Percentiles rank a stretch among this genome's conserved stretches.
These are phyloP conservation scores for Spodoptera picta DNA, from an alignment of 2,888 invertebrate genomes.

Conservation along the genomic window DNA sequence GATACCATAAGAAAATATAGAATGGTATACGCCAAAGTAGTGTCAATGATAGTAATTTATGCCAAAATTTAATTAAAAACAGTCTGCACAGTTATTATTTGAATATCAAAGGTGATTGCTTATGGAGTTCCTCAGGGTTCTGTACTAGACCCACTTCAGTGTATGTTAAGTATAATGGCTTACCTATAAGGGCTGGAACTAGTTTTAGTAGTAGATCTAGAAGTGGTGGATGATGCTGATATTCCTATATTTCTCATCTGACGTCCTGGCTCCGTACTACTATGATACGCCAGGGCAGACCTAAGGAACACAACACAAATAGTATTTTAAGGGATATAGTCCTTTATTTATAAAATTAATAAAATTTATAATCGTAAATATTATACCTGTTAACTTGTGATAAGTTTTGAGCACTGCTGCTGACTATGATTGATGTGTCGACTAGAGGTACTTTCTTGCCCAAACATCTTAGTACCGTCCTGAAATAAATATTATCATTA, in stretches of 20 bases:
- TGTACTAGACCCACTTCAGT: no score
- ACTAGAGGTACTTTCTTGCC: slow-evolving; percentile 94
- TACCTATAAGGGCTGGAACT: slow-evolving; percentile 97
- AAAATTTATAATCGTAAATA: slow-evolving; percentile 3
- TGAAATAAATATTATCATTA: slow-evolving; percentile 84
- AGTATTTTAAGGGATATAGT: no score
- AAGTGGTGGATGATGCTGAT: slow-evolving; percentile 98
- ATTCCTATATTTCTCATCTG: slow-evolving; percentile 94
- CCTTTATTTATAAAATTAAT: not conserved
- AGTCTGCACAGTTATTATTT: no score
- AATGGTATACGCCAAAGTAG: no score
- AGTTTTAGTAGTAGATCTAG: slow-evolving; percentile 97
- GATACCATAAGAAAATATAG: no score
- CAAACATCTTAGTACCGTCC: slow-evolving; percentile 92
- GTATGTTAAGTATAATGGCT: not conserved
- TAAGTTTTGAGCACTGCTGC: slow-evolving; percentile 93
- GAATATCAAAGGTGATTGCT: no score
- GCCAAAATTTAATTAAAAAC: no score
- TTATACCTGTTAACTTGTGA: slow-evolving; percentile 86
- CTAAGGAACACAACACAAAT: slow-evolving; percentile 72
- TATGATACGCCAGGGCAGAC: slow-evolving; percentile 94
- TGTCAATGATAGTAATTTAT: no score
- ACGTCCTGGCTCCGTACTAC: slow-evolving; percentile 84
- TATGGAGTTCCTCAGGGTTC: no score
- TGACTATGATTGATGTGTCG: slow-evolving; percentile 92